A percentile compares a stretch with the other conserved stretches of the same genome.
Evolutionary conservation across 2,113 vertebrate species (phyloP).

Genomic region (Triplophysa rosa): DNA sequence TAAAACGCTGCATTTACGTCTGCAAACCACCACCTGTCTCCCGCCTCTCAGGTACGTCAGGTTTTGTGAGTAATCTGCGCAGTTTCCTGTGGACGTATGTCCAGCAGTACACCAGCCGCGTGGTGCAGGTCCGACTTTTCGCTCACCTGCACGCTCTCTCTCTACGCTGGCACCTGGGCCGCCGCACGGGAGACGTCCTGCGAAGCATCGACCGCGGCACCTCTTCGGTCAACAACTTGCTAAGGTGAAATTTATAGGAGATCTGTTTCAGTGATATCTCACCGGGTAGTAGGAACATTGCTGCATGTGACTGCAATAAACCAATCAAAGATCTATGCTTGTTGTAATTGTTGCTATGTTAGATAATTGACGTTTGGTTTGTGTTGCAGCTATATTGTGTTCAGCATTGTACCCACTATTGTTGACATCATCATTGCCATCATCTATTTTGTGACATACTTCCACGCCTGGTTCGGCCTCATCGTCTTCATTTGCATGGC

Average conservation of each 20-base stretch:
- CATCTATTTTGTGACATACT: constrained; percentile 85
- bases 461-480: constrained; percentile 91
- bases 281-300: too few relatives aligned
- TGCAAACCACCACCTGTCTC: neutral
- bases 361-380: neutral
- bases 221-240: constrained; percentile 83
- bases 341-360: neutral
- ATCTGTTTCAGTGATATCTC: too few relatives aligned
- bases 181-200: constrained; percentile 85
- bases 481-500: constrained; percentile 89
- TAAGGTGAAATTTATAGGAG: constrained; percentile 71
- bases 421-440: constrained; percentile 85
- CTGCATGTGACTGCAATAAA: too few relatives aligned
- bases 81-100: constrained; percentile 89
- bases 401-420: constrained; percentile 86
- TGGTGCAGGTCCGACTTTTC: constrained; percentile 85
- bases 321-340: too few relatives aligned
- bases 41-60: constrained; percentile 58
- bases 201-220: constrained; percentile 87
- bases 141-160: constrained; percentile 83
- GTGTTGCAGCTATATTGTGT: constrained; percentile 81
- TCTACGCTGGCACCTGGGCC: constrained; percentile 86
- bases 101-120: constrained; percentile 85
- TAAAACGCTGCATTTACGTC: neutral
- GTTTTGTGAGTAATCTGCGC: constrained; percentile 78